phyloP scores from a whole-genome alignment of 1,140 invertebrate species.

The Drusus annulatus region DNA sequence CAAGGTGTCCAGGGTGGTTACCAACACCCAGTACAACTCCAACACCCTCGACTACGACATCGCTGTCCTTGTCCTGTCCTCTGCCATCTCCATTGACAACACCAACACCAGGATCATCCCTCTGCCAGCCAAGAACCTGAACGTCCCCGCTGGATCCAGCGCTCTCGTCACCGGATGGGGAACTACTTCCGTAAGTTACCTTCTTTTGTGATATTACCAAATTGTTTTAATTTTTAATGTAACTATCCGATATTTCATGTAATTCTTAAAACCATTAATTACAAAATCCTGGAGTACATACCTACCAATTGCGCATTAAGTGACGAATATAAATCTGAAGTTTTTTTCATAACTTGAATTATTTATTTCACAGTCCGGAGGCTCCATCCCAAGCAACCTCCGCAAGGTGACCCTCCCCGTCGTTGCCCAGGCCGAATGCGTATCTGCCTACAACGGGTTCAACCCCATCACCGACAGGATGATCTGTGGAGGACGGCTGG shows the following conservation, averaged over 20 bases:
- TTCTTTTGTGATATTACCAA: too few relatives aligned
- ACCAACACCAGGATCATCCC: constrained; percentile 13
- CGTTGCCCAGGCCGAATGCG: constrained; percentile 62
- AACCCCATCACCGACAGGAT: constrained; percentile 74
- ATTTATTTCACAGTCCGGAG: constrained; percentile 42
- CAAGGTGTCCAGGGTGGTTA: constrained; percentile 16
- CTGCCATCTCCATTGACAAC: constrained; percentile 18
- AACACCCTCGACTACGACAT: constrained; percentile 46
- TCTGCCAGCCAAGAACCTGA: constrained; percentile 52
- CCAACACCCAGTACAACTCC: constrained; percentile 28
- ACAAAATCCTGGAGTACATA: too few relatives aligned
- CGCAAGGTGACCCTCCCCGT: constrained; percentile 66
- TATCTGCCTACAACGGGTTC: constrained; percentile 58
- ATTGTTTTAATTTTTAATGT: too few relatives aligned
- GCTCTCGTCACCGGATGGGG: constrained; percentile 67
- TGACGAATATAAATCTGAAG: too few relatives aligned
- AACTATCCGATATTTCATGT: too few relatives aligned
- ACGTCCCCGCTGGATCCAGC: constrained; percentile 55
- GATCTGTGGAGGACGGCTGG: constrained; percentile 77
- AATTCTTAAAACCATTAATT: too few relatives aligned
- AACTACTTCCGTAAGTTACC: constrained; percentile 51
- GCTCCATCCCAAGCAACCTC: constrained; percentile 60
- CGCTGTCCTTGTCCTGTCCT: constrained; percentile 38
- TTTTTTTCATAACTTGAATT: too few relatives aligned
- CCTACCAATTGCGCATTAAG: too few relatives aligned